Evolutionary conservation across 2,797 vertebrate species (phyloP), one percentile per base, ranked within the genome.

Genomic region (Anisognathus igniventris): DNA sequence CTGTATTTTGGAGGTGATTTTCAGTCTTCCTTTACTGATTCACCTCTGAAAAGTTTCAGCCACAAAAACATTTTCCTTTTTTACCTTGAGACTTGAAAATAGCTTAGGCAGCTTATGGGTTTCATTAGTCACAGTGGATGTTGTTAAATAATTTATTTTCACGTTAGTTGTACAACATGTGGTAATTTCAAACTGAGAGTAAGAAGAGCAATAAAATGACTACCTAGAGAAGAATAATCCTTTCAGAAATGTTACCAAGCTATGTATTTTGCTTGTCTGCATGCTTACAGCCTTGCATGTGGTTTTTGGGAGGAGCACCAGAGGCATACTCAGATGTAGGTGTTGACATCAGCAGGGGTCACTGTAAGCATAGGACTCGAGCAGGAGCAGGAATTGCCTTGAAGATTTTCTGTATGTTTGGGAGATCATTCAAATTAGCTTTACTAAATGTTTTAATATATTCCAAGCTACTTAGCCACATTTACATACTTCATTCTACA

Each of bases 271-370:
- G 70, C 15, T 77, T 23, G 10, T 62, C 31, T 85, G 4, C 11
- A 13, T 40, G 10, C 28, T 45, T 77, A n/a, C 3, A 45, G 50
- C 48, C 39, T 74, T 73, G 16, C 18, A 64, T 82, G 18, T 75
- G 31, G 24, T 35, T 88, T 65, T 89, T 80, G 47, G n/a, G 44
- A 78, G 27, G 23, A 56, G 61, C 77, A 27, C 7, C 87, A 78
- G 68, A 80, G 28, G 15, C 47, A 15, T 45, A 33, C 7, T 91
- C 13, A 11, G 12, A n/a, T 87, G 48, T n/a, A 37, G 2, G 27
- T 79, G 39, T 77, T 80, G 57, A 47, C 1, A 83, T 90, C 95
- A 95, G 76, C 60, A 96, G 93, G 65, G 95, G 94, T 93, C 92
- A 90, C 74, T 95, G 3, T 85, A 74, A 54, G 86, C 57, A 48